Percentiles rank a stretch among this genome's conserved stretches.
Conservation (phyloP, 2,113 vertebrate species). For the Psittacula cyanocephala region DNA sequence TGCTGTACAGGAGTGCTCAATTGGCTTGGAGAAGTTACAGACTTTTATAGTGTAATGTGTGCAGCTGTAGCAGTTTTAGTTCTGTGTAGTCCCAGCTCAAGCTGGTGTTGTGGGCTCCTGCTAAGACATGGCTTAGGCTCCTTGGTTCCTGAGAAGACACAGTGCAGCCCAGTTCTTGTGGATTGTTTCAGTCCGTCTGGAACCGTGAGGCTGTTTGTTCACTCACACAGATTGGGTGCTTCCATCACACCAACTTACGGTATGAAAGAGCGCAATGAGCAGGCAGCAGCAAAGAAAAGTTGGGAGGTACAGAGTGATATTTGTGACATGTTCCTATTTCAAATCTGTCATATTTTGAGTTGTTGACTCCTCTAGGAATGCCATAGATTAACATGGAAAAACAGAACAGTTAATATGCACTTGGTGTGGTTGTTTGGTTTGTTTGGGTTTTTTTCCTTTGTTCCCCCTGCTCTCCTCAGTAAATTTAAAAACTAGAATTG, state of each 20-base stretch:
- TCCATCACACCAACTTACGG: rapidly evolving
- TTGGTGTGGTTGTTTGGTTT: not conserved
- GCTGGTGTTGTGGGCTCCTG: not conserved
- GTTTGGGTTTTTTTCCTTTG: too few species aligned
- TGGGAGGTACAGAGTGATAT: not conserved
- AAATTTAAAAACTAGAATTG: not conserved
- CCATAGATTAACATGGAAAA: not conserved
- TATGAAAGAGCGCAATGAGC: not conserved
- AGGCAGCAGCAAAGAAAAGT: not conserved
- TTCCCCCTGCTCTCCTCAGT: not conserved
- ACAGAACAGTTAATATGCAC: not conserved
- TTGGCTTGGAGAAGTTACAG: not conserved
- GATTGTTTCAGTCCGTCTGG: not conserved
- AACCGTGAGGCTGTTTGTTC: not conserved
- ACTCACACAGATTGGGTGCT: rapidly evolving
- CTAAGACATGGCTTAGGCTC: not conserved
- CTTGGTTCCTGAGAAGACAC: not conserved
- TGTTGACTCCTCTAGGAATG: not conserved
- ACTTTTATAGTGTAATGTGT: not conserved
- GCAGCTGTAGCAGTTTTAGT: not conserved
- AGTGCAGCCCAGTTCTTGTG: not conserved
- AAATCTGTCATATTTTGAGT: not conserved
- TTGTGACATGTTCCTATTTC: not conserved
- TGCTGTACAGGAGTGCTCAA: not conserved
- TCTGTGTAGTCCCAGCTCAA: not conserved